These are phyloP conservation scores for Cybosia mesomella DNA, from an alignment of 2,888 invertebrate genomes.

Conservation along the genomic window DNA sequence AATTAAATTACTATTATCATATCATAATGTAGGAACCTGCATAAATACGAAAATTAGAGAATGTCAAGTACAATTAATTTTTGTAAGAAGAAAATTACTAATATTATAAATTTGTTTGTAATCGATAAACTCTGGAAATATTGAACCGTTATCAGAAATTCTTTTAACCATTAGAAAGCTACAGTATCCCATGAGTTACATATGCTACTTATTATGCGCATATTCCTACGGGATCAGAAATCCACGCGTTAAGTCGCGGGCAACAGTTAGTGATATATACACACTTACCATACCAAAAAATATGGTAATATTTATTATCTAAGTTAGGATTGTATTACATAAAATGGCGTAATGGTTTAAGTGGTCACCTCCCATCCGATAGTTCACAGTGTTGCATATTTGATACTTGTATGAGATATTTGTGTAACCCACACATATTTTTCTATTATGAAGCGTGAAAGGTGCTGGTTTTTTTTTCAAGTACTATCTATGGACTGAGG, in stretches of 20 bases:
- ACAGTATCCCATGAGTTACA: too few relatives aligned
- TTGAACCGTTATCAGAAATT: too few relatives aligned
- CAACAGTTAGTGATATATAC: neutral
- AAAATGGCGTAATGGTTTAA: neutral
- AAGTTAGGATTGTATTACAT: neutral
- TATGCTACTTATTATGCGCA: too few relatives aligned
- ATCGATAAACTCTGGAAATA: too few relatives aligned
- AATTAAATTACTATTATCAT: neutral
- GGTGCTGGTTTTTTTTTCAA: neutral
- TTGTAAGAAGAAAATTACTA: neutral
- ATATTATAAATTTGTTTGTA: too few relatives aligned
- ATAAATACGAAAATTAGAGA: neutral
- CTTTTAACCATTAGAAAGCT: too few relatives aligned
- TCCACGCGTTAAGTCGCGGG: too few relatives aligned
- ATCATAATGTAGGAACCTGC: neutral
- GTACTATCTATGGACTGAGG: neutral
- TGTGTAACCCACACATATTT: too few relatives aligned
- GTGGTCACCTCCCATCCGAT: neutral
- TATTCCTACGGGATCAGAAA: too few relatives aligned
- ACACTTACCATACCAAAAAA: neutral
- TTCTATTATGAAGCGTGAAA: neutral
- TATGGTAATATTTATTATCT: conserved; percentile 2
- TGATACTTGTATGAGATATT: neutral
- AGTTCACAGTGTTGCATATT: neutral
- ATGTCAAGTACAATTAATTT: neutral